phyloP scores from a whole-genome alignment of 2,888 invertebrate genomes.

The Brenthis ino region DNA sequence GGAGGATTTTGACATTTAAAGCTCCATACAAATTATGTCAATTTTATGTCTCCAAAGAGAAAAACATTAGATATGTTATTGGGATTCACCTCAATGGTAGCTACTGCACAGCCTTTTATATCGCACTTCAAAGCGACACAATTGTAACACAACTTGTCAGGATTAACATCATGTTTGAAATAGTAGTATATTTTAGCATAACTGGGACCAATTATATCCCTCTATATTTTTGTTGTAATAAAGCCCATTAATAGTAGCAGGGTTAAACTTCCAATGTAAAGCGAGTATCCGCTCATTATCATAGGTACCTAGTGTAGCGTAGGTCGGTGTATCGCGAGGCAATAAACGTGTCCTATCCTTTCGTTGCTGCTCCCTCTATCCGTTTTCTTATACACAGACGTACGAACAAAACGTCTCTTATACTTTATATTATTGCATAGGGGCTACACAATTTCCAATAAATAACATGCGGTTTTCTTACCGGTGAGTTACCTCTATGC shows the following conservation, averaged over 20 bases:
- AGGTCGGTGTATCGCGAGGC: constrained; percentile 62
- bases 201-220: background rate
- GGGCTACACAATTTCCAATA: background rate
- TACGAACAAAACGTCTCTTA: background rate
- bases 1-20: no score
- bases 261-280: constrained; percentile 5
- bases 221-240: background rate
- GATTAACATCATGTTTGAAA: background rate
- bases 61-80: no score
- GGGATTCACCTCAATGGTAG: no score
- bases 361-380: background rate
- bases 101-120: no score
- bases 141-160: no score
- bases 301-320: constrained; percentile 43
- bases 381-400: background rate
- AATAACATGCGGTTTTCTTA: background rate
- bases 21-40: no score
- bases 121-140: no score
- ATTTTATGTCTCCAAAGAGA: no score
- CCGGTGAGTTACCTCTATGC: background rate
- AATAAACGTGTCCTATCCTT: constrained; percentile 46
- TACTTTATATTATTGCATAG: background rate
- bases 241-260: constrained; percentile 11
- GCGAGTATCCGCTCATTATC: constrained; percentile 34
- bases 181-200: background rate